phyloP scores from a whole-genome alignment of 2,797 vertebrate genomes.

The Characodon lateralis region DNA sequence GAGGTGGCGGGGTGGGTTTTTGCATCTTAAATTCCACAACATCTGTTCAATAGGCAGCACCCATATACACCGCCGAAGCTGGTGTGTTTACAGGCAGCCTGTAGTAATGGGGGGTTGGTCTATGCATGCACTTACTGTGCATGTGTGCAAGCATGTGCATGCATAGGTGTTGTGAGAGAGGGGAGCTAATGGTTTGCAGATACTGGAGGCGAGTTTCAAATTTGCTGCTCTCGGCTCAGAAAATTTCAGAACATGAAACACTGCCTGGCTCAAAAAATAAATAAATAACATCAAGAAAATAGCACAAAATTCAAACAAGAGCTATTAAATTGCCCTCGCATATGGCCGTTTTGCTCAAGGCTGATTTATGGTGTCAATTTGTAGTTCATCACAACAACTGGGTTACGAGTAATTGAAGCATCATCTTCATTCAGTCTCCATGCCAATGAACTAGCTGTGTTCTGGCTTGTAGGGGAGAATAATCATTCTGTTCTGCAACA shows the following conservation, averaged over 20 bases:
- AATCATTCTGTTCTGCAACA: conserved; percentile 26
- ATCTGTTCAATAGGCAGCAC: conserved; percentile 86
- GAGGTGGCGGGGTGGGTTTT: conserved; percentile 58
- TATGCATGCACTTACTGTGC: conserved; percentile 40
- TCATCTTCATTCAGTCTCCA: conserved; percentile 40
- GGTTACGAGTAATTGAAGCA: conserved; percentile 71
- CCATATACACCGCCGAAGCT: conserved; percentile 68
- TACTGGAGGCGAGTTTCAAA: conserved; percentile 41
- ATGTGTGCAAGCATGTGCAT: conserved; percentile 14
- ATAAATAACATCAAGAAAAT: conserved; percentile 4
- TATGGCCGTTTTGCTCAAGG: conserved; percentile 62
- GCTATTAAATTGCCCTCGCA: conserved; percentile 63
- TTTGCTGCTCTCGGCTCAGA: conserved; percentile 45
- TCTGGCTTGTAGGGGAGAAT: conserved; percentile 35
- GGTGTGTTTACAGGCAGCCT: conserved; percentile 73
- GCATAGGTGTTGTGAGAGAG: conserved; percentile 50
- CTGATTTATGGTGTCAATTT: conserved; percentile 66
- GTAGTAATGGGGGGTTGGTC: conserved; percentile 71
- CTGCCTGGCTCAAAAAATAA: conserved; percentile 27
- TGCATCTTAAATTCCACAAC: conserved; percentile 91
- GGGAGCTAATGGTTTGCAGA: conserved; percentile 18
- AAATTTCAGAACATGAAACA: conserved; percentile 41
- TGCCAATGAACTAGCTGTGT: conserved; percentile 52
- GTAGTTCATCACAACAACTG: conserved; percentile 72
- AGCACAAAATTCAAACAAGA: conserved; percentile 46